These are phyloP conservation scores for Taenaris catops DNA, from an alignment of 2,888 invertebrate genomes.

Conservation along the genomic window DNA sequence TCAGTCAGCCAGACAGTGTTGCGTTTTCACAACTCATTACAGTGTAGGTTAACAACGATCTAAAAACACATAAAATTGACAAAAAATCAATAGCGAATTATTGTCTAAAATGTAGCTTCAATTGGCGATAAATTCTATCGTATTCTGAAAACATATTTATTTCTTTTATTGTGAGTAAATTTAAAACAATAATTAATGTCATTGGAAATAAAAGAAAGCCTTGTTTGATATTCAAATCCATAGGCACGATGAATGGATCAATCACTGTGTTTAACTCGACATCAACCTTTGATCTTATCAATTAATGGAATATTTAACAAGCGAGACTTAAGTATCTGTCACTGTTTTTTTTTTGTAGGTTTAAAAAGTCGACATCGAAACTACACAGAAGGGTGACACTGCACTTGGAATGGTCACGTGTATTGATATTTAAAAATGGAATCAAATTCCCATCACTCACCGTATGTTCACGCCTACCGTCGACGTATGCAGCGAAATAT, in stretches of 20 bases:
- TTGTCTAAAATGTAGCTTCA: too few relatives aligned
- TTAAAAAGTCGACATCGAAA: slow-evolving; percentile 14
- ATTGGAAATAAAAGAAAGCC: slow-evolving; percentile 5
- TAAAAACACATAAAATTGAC: too few relatives aligned
- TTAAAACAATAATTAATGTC: too few relatives aligned
- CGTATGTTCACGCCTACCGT: slow-evolving; percentile 26
- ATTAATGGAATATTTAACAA: slow-evolving; percentile 61
- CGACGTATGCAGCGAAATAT: slow-evolving; percentile 30
- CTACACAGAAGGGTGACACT: slow-evolving; percentile 9
- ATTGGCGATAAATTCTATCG: too few relatives aligned
- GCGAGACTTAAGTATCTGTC: slow-evolving; percentile 34
- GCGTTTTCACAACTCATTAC: too few relatives aligned
- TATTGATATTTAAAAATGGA: slow-evolving; percentile 20
- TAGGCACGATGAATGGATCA: slow-evolving; percentile 43
- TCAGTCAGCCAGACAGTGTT: too few relatives aligned
- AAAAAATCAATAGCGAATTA: too few relatives aligned
- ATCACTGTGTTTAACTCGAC: slow-evolving; percentile 58
- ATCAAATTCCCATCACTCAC: slow-evolving; percentile 22
- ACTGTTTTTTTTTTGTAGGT: slow-evolving; percentile 5
- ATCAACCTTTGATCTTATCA: slow-evolving; percentile 57
- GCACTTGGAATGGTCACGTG: slow-evolving; percentile 6
- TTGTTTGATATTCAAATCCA: slow-evolving; percentile 27
- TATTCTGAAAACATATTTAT: too few relatives aligned
- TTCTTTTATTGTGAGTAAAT: too few relatives aligned
- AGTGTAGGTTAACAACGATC: too few relatives aligned